Evolutionary conservation across 2,797 vertebrate genomes (phyloP).

Genomic region (Gymnothorax reevesii): DNA sequence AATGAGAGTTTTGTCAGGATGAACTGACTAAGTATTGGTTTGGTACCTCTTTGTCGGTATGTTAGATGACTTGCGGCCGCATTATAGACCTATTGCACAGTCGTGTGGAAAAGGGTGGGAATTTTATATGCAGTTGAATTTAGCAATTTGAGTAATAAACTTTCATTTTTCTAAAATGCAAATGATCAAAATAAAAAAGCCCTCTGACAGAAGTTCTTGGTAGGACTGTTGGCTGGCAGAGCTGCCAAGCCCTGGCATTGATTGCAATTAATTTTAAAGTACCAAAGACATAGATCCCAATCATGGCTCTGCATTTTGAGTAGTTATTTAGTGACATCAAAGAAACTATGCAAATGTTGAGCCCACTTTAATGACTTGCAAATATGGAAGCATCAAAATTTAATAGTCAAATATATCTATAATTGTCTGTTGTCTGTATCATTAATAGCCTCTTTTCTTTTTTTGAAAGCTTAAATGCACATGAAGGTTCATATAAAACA

Average conservation of each 20-base stretch:
- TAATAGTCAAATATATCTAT: background rate
- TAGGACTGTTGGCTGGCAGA: background rate
- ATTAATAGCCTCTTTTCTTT: background rate
- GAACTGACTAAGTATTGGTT: background rate
- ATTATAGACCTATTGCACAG: background rate
- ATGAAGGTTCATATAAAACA: background rate
- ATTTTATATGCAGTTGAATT: background rate
- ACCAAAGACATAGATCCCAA: background rate
- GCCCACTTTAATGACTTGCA: background rate
- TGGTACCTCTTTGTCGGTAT: background rate
- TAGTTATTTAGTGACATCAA: background rate
- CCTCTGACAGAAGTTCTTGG: background rate
- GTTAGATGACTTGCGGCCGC: background rate
- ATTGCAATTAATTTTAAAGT: background rate
- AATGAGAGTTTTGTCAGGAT: background rate
- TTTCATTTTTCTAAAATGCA: background rate
- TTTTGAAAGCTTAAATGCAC: conserved; percentile 15
- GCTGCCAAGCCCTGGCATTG: background rate
- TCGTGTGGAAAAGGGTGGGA: background rate
- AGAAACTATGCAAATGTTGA: background rate
- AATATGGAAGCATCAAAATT: background rate
- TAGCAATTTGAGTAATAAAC: background rate
- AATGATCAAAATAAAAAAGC: background rate
- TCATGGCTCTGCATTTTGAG: background rate
- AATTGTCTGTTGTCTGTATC: background rate